Evolutionary conservation across 2,113 vertebrate genomes (phyloP), one percentile per base, ranked within the genome.

Genomic region (Platycercus adscitus): DNA sequence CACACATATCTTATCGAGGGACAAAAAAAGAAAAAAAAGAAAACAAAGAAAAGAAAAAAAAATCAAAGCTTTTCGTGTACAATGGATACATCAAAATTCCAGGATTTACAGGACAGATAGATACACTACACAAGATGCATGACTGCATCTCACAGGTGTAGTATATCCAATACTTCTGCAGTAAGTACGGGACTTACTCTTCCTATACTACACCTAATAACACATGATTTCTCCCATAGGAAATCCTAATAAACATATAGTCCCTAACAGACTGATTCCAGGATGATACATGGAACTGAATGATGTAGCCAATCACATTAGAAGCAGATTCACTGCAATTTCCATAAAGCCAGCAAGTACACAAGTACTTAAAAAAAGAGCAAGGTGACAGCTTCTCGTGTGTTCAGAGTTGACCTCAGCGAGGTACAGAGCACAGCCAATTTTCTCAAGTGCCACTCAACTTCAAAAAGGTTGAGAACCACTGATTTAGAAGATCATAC

Each of bases 361-460:
- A 92, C 80, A 88, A 88, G 73, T 91, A 81, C 94, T 92, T 93
- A 83, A 91, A 69, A 64, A 81, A 91, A 91, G 94, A 93, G 73
- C 81, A 95, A 93, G 83, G 91, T 96, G 77, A 63, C 7, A 25
- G 77, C 91, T 84, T 77, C 93, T 84, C 3, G 0, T 46, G 39
- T 50, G 61, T 55, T 97, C 83, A 71, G 88, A 64, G 69, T 61
- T 95, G 96, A 97, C 96, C 96, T 81, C 80, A 43, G 86, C 4
- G 7, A 96, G 81, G 93, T 89, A 86, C 50, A 76, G 89, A 93
- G 94, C 85, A 78, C 53, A 82, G 91, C 37, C 88, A 91, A 97
- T 96, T 95, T 96, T 96, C 91, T 95, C 93, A 97, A 96, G 93
- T 94, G 89, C 90, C 95, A 97, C 89, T 97, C 89, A 95, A 68